Evolutionary conservation across 1,140 invertebrate genomes (phyloP).

Genomic region (Halesus radiatus): DNA sequence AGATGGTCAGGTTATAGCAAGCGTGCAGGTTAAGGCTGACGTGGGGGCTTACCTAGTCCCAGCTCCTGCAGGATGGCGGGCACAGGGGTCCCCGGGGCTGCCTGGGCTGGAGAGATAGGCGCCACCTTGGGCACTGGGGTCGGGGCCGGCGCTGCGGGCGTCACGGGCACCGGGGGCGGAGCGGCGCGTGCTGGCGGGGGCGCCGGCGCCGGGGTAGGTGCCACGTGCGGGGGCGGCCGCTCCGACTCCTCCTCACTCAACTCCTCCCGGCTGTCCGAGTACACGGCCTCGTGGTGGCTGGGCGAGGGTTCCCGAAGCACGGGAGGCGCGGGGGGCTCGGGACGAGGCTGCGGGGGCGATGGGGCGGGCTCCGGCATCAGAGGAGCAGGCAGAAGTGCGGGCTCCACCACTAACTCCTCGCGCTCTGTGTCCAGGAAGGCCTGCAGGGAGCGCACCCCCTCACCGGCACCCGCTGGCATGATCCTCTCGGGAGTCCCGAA

Average conservation of each 20-base stretch:
- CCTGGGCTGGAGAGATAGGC: conserved; percentile 51
- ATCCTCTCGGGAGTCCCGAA: conserved; percentile 4
- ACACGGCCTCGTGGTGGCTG: conserved; percentile 26
- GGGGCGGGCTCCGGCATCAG: conserved; percentile 51
- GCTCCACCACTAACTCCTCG: conserved; percentile 62
- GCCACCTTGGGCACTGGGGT: conserved; percentile 59
- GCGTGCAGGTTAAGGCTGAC: conserved; percentile 41
- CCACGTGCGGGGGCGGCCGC: conserved; percentile 58
- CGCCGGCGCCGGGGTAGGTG: conserved; percentile 54
- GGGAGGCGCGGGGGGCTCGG: conserved; percentile 56
- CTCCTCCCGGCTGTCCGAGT: conserved; percentile 54
- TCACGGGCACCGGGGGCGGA: conserved; percentile 54
- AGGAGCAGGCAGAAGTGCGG: conserved; percentile 60
- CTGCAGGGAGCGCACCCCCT: conserved; percentile 52
- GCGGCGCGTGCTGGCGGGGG: conserved; percentile 40
- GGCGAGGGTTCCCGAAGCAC: conserved; percentile 21
- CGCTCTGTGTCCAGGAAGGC: conserved; percentile 64
- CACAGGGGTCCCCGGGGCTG: conserved; percentile 54
- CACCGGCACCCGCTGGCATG: conserved; percentile 57
- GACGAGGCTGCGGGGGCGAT: conserved; percentile 48
- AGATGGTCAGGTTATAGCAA: conserved; percentile 1
- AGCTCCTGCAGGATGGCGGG: conserved; percentile 11
- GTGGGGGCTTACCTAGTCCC: conserved; percentile 48
- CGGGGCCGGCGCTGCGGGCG: conserved; percentile 9
- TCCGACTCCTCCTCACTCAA: conserved; percentile 53